Evolutionary conservation across 2,113 vertebrate species (phyloP), one percentile per base, ranked within the genome.

Genomic region (Ammodytes marinus): DNA sequence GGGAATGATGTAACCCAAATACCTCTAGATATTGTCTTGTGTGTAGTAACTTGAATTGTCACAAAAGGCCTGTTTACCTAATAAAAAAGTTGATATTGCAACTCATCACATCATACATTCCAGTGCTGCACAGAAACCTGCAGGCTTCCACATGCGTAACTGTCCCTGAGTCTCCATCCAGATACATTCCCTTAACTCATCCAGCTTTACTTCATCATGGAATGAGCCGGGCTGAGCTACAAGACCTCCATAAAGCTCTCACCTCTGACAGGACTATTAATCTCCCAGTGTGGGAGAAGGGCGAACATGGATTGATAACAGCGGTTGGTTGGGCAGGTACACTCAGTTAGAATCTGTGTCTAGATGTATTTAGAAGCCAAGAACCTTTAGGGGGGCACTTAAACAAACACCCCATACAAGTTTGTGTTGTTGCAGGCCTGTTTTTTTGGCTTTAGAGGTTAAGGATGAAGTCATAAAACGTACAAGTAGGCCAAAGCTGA

Each of bases 221-320:
- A 85, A 80, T 50, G 71, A 66, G 57, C 66, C 3, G 1, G n/a
- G 40, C 60, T 69, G 43, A 59, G 63, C 67, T 74, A 76, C 11
- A 17, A 82, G 59, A 67, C 27, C 78, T 60, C 59, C 54, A 83
- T 86, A 86, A 85, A 85, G 39, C 69, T 77, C 27, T 77, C 82
- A 83, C 19, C 58, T 35, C 75, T 3, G 63, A 78, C 83, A 80
- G 53, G 27, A 59, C 50, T 1, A 40, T 81, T 77, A 86, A 80
- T 83, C 73, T 75, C 60, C 4, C 12, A 6, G 35, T 46, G 69
- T 70, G 69, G 67, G 63, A 63, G 63, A 63, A 14, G 40, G 39
- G 5, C 52, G 53, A 54, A 52, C 27, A 43, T 80, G 59, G 27
- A 88, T 64, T 61, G 53, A 88, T 78, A 77, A 46, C 40, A 9